Evolutionary conservation across 2,797 vertebrate genomes (phyloP), one percentile per base, ranked within the genome.

Genomic region (Acanthurus leucopareius): DNA sequence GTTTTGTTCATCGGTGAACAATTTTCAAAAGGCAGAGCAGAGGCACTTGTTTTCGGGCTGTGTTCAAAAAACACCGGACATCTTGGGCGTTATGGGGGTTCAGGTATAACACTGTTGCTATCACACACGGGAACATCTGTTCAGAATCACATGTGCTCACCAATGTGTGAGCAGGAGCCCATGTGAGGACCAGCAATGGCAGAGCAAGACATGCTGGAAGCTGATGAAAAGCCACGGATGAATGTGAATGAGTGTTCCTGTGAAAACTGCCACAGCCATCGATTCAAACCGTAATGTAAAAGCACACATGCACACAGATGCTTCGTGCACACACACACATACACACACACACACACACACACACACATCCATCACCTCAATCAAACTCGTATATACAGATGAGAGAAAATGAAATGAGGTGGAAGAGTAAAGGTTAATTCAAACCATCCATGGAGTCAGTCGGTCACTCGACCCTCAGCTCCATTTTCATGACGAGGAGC

Each of bases 1-100:
- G 92, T 95, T 92, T 94, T 96, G 94, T 95, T 91, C 92, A 94
- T 94, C 92, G 87, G 88, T 86, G 86, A 89, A 89, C 89, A 89
- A 76, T 89, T 87, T 79, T 86, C 42, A 80, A 81, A 86, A 81
- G 75, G 80, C 69, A 82, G 59, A 89, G 51, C 63, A 76, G 42
- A 58, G 73, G 66, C 49, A 80, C 63, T 84, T 87, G 57, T 82
- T 86, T 84, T 85, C 54, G 70, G 73, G 69, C 47, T 69, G 51
- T 56, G 70, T 81, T 85, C 51, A 25, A 84, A 76, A 88, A 83
- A 85, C 72, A 68, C 53, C 19, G 76, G 62, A 72, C 70, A 79
- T 74, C 59, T 73, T 65, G 11, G 51, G 38, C 2, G 38, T 25
- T 25, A 25, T 25, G 38, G 38, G 38, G 38, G 38, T 79, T 75